Conservation (phyloP, 1,140 invertebrate species). For the Glomeris maerens region DNA sequence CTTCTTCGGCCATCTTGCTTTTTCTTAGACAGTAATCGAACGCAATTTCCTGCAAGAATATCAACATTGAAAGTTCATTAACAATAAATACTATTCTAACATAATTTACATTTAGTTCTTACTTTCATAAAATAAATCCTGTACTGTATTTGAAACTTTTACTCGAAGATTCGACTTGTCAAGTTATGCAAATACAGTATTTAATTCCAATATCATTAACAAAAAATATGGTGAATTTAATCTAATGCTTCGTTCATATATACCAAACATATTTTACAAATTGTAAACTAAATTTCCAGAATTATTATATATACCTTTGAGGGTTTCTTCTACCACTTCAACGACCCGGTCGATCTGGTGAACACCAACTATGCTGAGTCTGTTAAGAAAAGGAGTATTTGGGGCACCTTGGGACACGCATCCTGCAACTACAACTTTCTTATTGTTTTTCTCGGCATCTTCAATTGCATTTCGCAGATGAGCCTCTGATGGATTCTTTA, state of each 20-base stretch:
- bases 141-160: too few relatives aligned
- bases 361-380: slow-evolving; percentile 84
- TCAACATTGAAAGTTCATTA: too few relatives aligned
- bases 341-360: slow-evolving; percentile 97
- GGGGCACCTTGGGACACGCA: slow-evolving; percentile 71
- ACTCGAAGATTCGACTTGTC: too few relatives aligned
- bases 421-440: slow-evolving; percentile 83
- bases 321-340: slow-evolving; percentile 93
- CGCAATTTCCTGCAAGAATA: slow-evolving; percentile 52
- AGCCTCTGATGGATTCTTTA: slow-evolving; percentile 92
- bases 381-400: slow-evolving; percentile 46
- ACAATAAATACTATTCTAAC: too few relatives aligned
- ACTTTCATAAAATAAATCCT: too few relatives aligned
- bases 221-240: not conserved
- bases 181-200: too few relatives aligned
- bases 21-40: slow-evolving; percentile 59
- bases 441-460: slow-evolving; percentile 53
- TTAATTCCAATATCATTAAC: not conserved
- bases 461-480: slow-evolving; percentile 90
- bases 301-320: slow-evolving; percentile 54
- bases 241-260: not conserved
- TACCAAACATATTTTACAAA: slow-evolving; percentile 21
- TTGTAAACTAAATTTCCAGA: not conserved
- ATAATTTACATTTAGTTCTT: too few relatives aligned
- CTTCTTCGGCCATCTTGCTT: slow-evolving; percentile 63